phyloP scores from a whole-genome alignment of 2,113 vertebrate species.

The Perca schrenkii region DNA sequence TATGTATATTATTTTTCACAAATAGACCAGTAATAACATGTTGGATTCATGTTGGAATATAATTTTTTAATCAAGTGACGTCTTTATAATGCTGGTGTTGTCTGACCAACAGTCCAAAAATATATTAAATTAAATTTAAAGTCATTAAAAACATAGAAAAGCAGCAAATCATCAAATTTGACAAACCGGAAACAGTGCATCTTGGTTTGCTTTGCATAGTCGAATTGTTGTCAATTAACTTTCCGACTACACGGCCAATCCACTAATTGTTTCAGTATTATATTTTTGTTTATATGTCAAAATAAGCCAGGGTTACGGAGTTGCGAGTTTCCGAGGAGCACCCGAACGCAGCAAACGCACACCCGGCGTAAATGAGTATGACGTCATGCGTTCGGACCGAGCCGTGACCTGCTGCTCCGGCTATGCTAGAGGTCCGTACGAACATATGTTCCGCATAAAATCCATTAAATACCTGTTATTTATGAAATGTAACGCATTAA shows the following conservation, averaged over 20 bases:
- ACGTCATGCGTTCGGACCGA: conserved; percentile 71
- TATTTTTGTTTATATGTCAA: background rate
- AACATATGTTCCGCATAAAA: conserved; percentile 48
- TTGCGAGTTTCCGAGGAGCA: background rate
- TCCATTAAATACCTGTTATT: background rate
- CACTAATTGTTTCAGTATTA: too few species aligned
- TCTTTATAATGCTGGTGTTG: too few species aligned
- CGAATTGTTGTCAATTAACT: background rate
- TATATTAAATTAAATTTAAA: background rate
- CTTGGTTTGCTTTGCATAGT: background rate
- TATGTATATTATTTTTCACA: too few species aligned
- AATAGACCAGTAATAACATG: too few species aligned
- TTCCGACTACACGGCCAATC: background rate
- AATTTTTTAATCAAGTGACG: too few species aligned
- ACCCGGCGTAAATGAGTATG: conserved; percentile 42
- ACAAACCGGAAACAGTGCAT: background rate
- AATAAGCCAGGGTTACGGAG: background rate
- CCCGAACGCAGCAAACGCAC: conserved; percentile 30
- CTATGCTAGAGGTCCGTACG: conserved; percentile 61
- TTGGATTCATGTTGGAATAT: too few species aligned
- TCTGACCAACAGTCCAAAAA: too few species aligned
- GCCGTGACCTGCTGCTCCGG: conserved; percentile 73
- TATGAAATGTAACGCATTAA: background rate
- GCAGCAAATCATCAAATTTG: background rate
- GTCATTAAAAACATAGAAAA: background rate